Evolutionary conservation across 2,113 vertebrate species (phyloP).

Genomic region (Gorsachius goisagi): DNA sequence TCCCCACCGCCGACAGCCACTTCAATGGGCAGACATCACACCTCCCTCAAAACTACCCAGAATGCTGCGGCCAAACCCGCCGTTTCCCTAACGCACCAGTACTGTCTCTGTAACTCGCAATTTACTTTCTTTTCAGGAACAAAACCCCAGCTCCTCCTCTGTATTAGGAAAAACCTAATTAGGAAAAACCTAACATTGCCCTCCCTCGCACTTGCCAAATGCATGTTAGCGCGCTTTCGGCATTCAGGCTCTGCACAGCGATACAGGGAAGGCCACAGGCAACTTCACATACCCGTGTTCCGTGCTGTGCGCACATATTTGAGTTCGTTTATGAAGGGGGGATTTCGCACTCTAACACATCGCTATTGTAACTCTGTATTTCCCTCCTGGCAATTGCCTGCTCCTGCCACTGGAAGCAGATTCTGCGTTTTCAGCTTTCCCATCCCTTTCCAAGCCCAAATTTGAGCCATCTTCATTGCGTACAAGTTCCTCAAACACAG

Average conservation of each 20-base stretch:
- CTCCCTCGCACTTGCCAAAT: not conserved
- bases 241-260: not conserved
- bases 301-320: not conserved
- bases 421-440: not conserved
- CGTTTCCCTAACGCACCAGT: not conserved
- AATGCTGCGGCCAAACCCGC: not conserved
- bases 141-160: not conserved
- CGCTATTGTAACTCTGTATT: not conserved
- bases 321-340: fast-evolving
- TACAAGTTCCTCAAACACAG: not conserved
- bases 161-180: not conserved
- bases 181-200: not conserved
- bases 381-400: not conserved
- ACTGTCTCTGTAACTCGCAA: not conserved
- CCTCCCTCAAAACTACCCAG: not conserved
- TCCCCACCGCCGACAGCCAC: not conserved
- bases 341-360: not conserved
- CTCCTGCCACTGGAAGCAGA: not conserved
- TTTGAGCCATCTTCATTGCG: not conserved
- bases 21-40: not conserved
- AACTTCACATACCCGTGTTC: not conserved
- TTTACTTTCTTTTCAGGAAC: not conserved
- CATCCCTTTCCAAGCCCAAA: not conserved
- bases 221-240: not conserved
- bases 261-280: fast-evolving